These are phyloP conservation scores for Phlogophora meticulosa DNA, from an alignment of 2,888 invertebrate species.

Conservation along the genomic window DNA sequence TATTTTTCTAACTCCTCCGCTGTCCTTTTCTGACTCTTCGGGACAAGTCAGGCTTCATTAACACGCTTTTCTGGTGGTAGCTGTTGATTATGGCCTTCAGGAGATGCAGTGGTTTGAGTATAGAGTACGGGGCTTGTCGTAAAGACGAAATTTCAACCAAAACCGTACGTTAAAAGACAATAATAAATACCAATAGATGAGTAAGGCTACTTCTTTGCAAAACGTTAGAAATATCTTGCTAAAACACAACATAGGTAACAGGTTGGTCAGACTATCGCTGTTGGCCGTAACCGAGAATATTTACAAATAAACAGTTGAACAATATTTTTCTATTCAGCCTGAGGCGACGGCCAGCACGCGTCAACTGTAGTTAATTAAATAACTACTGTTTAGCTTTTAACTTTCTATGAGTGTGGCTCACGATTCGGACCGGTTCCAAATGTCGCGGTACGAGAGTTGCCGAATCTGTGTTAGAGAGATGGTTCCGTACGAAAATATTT, in stretches of 20 bases:
- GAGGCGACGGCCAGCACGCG: conserved; percentile 61
- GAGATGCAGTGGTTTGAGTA: too few relatives aligned
- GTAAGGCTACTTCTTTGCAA: not conserved
- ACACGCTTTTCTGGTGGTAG: too few relatives aligned
- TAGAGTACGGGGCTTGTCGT: too few relatives aligned
- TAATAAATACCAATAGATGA: too few relatives aligned
- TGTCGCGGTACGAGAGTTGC: conserved; percentile 20
- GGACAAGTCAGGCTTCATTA: too few relatives aligned
- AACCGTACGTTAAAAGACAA: too few relatives aligned
- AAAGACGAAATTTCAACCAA: too few relatives aligned
- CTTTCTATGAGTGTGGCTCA: conserved; percentile 65
- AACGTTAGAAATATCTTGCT: conserved; percentile 21
- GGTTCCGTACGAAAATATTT: conserved; percentile 51
- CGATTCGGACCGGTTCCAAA: conserved; percentile 60
- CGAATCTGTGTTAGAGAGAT: conserved; percentile 6
- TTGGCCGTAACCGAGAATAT: conserved; percentile 33
- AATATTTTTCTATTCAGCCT: conserved; percentile 31
- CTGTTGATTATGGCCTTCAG: too few relatives aligned
- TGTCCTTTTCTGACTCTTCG: too few relatives aligned
- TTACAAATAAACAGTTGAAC: conserved; percentile 42
- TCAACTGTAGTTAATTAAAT: conserved; percentile 63
- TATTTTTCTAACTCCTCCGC: too few relatives aligned
- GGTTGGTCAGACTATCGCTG: conserved; percentile 26
- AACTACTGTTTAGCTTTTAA: conserved; percentile 49
- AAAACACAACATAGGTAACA: conserved; percentile 25